Evolutionary conservation across 2,797 vertebrate species (phyloP).

Genomic region (Muscicapa striata): DNA sequence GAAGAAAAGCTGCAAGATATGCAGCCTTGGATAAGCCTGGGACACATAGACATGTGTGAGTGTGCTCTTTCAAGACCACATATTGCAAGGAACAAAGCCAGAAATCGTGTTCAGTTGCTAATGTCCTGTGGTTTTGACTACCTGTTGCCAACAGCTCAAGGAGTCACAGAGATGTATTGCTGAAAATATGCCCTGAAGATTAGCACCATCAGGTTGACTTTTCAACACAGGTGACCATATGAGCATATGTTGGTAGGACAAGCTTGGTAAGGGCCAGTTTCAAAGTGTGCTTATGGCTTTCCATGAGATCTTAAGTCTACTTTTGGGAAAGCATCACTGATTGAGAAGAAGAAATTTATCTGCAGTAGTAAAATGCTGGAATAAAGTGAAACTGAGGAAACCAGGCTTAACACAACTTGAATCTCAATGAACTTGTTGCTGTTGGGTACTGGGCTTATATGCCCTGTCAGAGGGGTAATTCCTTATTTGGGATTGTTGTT

Average conservation of each 20-base stretch:
- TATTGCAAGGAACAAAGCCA: not conserved
- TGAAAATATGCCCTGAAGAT: not conserved
- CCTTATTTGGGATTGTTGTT: not conserved
- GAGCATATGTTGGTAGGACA: not conserved
- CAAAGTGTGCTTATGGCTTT: not conserved
- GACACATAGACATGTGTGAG: not conserved
- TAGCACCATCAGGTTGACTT: not conserved
- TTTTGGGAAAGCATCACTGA: not conserved
- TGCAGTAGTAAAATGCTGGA: not conserved
- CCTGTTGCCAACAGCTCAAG: not conserved
- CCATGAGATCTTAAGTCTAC: not conserved
- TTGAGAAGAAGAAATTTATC: not conserved
- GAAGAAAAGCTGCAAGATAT: not conserved
- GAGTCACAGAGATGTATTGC: not conserved
- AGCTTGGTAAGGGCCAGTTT: not conserved
- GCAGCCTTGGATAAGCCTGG: not conserved
- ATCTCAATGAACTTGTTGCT: not conserved
- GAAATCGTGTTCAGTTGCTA: not conserved
- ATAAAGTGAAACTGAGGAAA: not conserved
- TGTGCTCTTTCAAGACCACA: not conserved
- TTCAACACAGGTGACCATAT: not conserved
- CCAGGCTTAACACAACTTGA: not conserved
- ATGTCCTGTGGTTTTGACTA: not conserved
- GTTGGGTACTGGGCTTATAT: not conserved
- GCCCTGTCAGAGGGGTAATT: not conserved